phyloP scores from a whole-genome alignment of 2,888 invertebrate species.

The Cerceris rybyensis region DNA sequence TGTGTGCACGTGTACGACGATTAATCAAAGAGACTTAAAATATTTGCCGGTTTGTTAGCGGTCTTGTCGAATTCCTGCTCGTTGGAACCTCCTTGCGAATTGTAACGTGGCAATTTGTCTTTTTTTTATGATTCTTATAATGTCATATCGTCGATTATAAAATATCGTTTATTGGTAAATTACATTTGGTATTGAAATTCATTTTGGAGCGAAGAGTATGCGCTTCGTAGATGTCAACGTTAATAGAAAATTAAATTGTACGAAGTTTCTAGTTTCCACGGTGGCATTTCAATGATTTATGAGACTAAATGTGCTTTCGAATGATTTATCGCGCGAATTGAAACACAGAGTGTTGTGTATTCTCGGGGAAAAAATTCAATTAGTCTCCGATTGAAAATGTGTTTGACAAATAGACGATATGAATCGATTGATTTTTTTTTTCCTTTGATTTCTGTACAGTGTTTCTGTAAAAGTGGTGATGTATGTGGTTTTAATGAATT shows the following conservation, averaged over 20 bases:
- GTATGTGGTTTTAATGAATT: background rate
- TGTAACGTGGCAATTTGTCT: no score
- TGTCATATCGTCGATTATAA: no score
- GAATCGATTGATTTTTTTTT: background rate
- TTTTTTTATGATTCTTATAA: no score
- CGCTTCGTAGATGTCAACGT: no score
- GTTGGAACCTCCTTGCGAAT: no score
- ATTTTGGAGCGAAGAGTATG: no score
- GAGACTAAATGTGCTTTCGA: conserved; percentile 22
- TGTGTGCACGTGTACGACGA: background rate
- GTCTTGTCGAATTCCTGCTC: no score
- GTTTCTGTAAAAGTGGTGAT: no score
- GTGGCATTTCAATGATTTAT: conserved; percentile 41
- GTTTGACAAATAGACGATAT: background rate
- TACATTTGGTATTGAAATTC: no score
- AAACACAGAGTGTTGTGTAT: background rate
- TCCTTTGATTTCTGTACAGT: no score
- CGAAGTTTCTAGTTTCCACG: background rate
- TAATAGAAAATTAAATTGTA: background rate
- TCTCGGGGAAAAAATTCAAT: background rate
- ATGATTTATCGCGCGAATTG: conserved; percentile 26
- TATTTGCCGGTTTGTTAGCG: background rate
- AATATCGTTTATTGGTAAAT: no score
- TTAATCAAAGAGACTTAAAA: background rate
- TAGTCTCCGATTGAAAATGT: background rate